Percentiles rank a stretch among this genome's conserved stretches.
Evolutionary conservation across 2,888 invertebrate species (phyloP).

Genomic region (Cinara cedri): DNA sequence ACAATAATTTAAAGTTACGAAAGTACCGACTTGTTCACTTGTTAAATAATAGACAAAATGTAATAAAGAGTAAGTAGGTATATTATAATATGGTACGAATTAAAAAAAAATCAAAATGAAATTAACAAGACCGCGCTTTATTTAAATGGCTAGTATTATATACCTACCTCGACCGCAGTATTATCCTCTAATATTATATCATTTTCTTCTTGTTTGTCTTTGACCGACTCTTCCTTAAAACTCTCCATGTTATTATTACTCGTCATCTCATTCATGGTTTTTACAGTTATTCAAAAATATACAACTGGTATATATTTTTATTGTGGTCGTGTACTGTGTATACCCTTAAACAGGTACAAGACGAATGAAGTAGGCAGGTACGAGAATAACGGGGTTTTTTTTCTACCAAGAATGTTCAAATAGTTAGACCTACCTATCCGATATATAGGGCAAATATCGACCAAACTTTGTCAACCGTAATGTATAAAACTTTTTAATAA

Average conservation of each 20-base stretch:
- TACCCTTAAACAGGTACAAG: neutral
- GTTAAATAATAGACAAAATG: too few relatives aligned
- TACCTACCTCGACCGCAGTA: constrained; percentile 23
- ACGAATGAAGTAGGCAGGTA: neutral
- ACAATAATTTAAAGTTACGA: too few relatives aligned
- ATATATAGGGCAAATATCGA: constrained; percentile 39
- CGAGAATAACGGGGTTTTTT: neutral
- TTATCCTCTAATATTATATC: neutral
- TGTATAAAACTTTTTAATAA: too few relatives aligned
- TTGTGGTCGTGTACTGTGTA: neutral
- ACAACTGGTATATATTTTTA: too few relatives aligned
- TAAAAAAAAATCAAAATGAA: too few relatives aligned
- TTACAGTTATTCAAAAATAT: too few relatives aligned
- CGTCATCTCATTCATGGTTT: neutral
- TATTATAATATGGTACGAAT: too few relatives aligned
- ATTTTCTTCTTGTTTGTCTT: constrained; percentile 18
- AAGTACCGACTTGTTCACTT: too few relatives aligned
- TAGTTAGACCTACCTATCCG: too few relatives aligned
- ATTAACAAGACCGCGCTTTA: too few relatives aligned
- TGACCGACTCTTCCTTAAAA: neutral
- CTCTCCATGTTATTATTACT: neutral
- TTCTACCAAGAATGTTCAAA: neutral
- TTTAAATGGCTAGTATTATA: too few relatives aligned
- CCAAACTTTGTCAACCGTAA: constrained; percentile 12
- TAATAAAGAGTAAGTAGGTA: too few relatives aligned